A percentile compares a stretch with the other conserved stretches of the same genome.
These are phyloP conservation scores for Rhodophaea formosa DNA, from an alignment of 2,888 invertebrate genomes.

Conservation along the genomic window DNA sequence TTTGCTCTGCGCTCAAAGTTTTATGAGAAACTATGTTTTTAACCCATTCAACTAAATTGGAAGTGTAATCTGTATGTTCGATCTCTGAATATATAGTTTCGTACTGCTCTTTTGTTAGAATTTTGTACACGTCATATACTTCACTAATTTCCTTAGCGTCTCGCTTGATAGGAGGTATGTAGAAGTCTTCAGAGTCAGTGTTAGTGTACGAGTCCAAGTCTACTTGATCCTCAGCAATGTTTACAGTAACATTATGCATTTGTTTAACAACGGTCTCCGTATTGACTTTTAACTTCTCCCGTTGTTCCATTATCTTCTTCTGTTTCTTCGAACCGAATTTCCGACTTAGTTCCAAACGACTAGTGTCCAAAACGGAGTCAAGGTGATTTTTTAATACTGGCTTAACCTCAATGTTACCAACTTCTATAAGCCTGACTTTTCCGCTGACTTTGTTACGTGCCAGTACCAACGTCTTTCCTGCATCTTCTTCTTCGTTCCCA, in stretches of 20 bases:
- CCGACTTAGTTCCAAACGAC: slow-evolving; percentile 73
- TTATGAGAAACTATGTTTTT: slow-evolving; percentile 37
- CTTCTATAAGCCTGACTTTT: slow-evolving; percentile 61
- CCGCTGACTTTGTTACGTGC: slow-evolving; percentile 57
- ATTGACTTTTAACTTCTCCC: slow-evolving; percentile 80
- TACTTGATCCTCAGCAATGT: slow-evolving; percentile 49
- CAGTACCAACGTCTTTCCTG: slow-evolving; percentile 55
- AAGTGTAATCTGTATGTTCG: slow-evolving; percentile 42
- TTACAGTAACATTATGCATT: slow-evolving; percentile 76
- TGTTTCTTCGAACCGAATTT: slow-evolving; percentile 84
- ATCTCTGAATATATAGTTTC: slow-evolving; percentile 57
- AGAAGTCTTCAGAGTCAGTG: slow-evolving; percentile 61
- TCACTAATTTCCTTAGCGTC: slow-evolving; percentile 63
- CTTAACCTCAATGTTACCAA: slow-evolving; percentile 49
- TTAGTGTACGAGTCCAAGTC: slow-evolving; percentile 57
- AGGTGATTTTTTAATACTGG: slow-evolving; percentile 43
- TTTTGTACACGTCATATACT: slow-evolving; percentile 68
- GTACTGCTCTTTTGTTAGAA: slow-evolving; percentile 63
- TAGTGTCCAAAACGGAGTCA: slow-evolving; percentile 45
- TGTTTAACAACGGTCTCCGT: slow-evolving; percentile 80
- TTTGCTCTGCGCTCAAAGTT: slow-evolving; percentile 38
- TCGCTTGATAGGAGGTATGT: slow-evolving; percentile 76
- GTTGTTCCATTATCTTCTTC: slow-evolving; percentile 82
- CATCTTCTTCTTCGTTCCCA: slow-evolving; percentile 54
- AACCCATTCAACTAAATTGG: slow-evolving; percentile 44